phyloP scores from a whole-genome alignment of 2,113 vertebrate genomes.

The Saguinus imperator region DNA sequence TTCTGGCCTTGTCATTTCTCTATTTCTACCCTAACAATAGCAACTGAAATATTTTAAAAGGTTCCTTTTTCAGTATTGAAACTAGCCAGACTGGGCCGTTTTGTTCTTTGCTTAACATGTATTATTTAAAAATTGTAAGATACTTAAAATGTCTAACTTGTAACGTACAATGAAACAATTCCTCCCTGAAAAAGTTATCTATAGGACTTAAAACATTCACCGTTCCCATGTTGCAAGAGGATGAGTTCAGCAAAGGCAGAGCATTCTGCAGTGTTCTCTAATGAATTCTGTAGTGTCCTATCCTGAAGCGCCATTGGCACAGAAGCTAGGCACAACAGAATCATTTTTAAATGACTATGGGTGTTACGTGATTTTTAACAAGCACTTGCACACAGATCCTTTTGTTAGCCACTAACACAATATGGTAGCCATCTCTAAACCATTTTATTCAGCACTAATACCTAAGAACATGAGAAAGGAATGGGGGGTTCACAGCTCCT shows the following conservation, averaged over 20 bases:
- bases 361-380: background rate
- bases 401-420: background rate
- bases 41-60: constrained; percentile 16
- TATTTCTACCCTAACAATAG: constrained; percentile 3
- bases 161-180: background rate
- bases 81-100: background rate
- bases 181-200: background rate
- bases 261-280: background rate
- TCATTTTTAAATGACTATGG: background rate
- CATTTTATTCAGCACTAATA: background rate
- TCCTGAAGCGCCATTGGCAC: background rate
- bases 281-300: background rate
- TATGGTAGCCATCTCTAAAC: background rate
- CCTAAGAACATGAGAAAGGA: background rate
- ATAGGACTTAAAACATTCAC: background rate
- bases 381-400: background rate
- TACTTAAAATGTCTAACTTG: constrained; percentile 6
- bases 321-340: constrained; percentile 17
- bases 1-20: background rate
- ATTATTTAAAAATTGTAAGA: constrained; percentile 8
- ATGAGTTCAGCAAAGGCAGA: background rate
- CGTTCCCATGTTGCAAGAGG: background rate
- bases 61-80: background rate
- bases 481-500: background rate
- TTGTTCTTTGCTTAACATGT: background rate